Conservation (phyloP, 2,797 vertebrate genomes). For the Gymnothorax reevesii region DNA sequence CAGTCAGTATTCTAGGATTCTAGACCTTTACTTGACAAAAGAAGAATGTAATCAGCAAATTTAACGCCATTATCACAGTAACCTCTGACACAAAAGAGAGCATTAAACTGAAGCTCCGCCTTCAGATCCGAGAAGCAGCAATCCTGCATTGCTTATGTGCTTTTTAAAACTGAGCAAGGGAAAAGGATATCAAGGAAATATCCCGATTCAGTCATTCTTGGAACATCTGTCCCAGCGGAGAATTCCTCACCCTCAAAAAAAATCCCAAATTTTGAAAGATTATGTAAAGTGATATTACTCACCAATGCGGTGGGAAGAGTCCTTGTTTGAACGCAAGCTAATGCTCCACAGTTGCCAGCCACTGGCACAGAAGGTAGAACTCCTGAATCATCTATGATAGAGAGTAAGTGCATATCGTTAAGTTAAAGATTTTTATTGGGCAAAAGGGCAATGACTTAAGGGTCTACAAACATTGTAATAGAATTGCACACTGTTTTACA, state of each 20-base stretch:
- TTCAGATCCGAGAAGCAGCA: background rate
- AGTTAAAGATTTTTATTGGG: background rate
- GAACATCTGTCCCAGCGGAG: background rate
- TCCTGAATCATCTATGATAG: conserved; percentile 47
- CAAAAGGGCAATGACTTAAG: background rate
- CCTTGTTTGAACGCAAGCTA: background rate
- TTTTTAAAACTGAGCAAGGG: background rate
- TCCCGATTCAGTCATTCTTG: background rate
- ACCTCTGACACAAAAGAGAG: background rate
- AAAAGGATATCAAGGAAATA: background rate
- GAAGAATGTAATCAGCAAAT: background rate
- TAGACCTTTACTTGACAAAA: background rate
- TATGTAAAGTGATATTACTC: conserved; percentile 8
- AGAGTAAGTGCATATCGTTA: conserved; percentile 20
- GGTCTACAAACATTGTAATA: background rate
- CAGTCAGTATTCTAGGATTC: background rate
- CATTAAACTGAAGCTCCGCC: background rate
- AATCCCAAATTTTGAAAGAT: background rate
- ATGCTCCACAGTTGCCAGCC: conserved; percentile 38
- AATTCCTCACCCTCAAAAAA: background rate
- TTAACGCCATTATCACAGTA: background rate
- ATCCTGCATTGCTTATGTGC: background rate
- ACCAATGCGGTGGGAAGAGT: conserved; percentile 25
- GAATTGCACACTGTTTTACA: background rate
- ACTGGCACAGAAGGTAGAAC: conserved; percentile 43